Conservation (phyloP, 2,113 vertebrate genomes). For the Toxotes chatareus region DNA sequence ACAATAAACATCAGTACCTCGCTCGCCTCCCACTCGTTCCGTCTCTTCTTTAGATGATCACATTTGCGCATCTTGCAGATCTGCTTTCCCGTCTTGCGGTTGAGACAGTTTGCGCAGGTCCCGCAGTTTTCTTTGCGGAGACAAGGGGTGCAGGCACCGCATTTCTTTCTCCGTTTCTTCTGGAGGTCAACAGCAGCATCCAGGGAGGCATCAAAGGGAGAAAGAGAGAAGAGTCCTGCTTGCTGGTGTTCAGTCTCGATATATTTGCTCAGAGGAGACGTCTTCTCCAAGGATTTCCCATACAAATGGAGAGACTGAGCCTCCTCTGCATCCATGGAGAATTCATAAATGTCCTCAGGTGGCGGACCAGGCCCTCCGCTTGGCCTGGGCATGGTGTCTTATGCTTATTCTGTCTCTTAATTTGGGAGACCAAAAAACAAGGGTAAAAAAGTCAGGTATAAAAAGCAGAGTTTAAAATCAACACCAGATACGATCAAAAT, state of each 20-base stretch:
- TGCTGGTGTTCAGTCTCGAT: slow-evolving; percentile 83
- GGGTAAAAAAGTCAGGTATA: background rate
- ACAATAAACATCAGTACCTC: background rate
- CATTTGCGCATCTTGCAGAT: slow-evolving; percentile 92
- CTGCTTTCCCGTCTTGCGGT: slow-evolving; percentile 90
- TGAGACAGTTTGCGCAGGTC: slow-evolving; percentile 88
- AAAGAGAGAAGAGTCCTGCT: slow-evolving; percentile 77
- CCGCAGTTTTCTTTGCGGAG: slow-evolving; percentile 88
- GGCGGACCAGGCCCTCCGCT: slow-evolving; percentile 43
- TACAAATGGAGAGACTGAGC: slow-evolving; percentile 53
- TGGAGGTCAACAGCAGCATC: slow-evolving; percentile 66
- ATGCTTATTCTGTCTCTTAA: background rate
- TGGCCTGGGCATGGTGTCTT: slow-evolving; percentile 73
- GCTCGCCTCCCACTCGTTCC: slow-evolving; percentile 67
- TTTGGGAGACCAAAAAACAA: slow-evolving; percentile 22
- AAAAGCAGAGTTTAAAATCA: slow-evolving; percentile 33
- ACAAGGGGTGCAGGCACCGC: slow-evolving; percentile 88
- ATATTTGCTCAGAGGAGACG: slow-evolving; percentile 80
- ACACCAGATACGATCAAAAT: slow-evolving; percentile 1
- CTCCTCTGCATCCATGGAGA: slow-evolving; percentile 71
- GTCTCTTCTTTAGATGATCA: slow-evolving; percentile 87
- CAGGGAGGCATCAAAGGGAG: slow-evolving; percentile 28
- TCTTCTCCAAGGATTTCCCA: slow-evolving; percentile 48
- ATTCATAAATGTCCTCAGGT: slow-evolving; percentile 65
- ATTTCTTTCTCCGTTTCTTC: slow-evolving; percentile 89